Percentiles rank a stretch among this genome's conserved stretches.
Evolutionary conservation across 2,113 vertebrate genomes (phyloP).

Genomic region (Myrmophylax atrothorax): DNA sequence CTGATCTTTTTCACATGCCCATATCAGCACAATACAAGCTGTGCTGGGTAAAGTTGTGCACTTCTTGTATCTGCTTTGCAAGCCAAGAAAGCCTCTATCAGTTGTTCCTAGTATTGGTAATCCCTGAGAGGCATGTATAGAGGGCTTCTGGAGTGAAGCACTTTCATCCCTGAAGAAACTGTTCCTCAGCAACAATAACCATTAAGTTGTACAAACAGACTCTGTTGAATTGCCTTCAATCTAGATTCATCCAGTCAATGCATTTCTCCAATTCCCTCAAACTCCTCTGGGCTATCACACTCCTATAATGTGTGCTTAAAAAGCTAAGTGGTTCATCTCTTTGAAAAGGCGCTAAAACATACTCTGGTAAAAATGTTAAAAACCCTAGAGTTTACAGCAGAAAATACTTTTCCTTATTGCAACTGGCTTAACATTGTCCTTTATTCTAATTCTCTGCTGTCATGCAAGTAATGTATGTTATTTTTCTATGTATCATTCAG

Average conservation of each 20-base stretch:
- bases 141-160: background rate
- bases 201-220: background rate
- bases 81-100: background rate
- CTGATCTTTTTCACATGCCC: background rate
- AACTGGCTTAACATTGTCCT: background rate
- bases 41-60: rapidly evolving
- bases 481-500: background rate
- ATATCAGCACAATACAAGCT: background rate
- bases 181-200: background rate
- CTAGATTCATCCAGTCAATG: background rate
- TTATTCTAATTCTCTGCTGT: background rate
- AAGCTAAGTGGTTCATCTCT: background rate
- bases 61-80: background rate
- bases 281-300: background rate
- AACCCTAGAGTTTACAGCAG: background rate
- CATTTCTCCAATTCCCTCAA: background rate
- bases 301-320: background rate
- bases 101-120: background rate
- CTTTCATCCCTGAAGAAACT: background rate
- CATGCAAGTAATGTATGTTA: rapidly evolving
- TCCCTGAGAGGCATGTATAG: background rate
- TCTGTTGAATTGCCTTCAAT: background rate
- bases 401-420: background rate
- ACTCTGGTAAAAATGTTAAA: background rate
- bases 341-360: background rate